Evolutionary conservation across 1,140 invertebrate genomes (phyloP), one percentile per base, ranked within the genome.

Genomic region (Melanaphis sacchari): DNA sequence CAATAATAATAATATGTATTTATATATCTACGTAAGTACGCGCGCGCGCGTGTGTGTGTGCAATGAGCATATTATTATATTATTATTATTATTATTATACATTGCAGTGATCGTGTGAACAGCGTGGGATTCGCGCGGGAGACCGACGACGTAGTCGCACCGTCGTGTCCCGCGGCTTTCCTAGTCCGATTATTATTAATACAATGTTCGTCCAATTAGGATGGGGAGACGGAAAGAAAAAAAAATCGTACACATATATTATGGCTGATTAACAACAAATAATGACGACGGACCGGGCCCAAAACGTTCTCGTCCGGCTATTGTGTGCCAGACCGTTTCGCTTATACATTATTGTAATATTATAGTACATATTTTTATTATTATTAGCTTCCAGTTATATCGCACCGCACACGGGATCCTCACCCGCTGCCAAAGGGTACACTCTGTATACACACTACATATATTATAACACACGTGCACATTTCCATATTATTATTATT

Each of bases 201-300:
- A 89, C 88, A 89, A 89, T 89, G 88, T 89, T 81, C 76, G 66
- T 36, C 91, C 91, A 92, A 92, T 92, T 92, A 92, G 54, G 59
- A 81, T n/a, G 54, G 59, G 90, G 90, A n/a, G 22, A 43, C 18
- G 40, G 41, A 43, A 31, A 31, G 24, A 9, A 26, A 52, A 38
- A 38, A 52, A 54, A 54, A 52, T 89, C 87, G 87, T 6, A 46
- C 26, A 82, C n/a, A 82, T 82, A 76, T 92, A 92, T 81, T 92
- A 92, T 46, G 76, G 66, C n/a, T 92, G 91, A 92, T 92, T 92
- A 92, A 92, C 76, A 91, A 81, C 66, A 81, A 81, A 66, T 91
- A 76, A 76, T 66, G 59, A 89, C 36, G 46, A 89, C 46, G 43
- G n/a, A 88, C 21, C 4, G 46, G 3, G 46, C 21, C 15, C 21